These are phyloP conservation scores for Vannuccia rotundouncinata DNA, from an alignment of 2,888 invertebrate species.

Conservation along the genomic window DNA sequence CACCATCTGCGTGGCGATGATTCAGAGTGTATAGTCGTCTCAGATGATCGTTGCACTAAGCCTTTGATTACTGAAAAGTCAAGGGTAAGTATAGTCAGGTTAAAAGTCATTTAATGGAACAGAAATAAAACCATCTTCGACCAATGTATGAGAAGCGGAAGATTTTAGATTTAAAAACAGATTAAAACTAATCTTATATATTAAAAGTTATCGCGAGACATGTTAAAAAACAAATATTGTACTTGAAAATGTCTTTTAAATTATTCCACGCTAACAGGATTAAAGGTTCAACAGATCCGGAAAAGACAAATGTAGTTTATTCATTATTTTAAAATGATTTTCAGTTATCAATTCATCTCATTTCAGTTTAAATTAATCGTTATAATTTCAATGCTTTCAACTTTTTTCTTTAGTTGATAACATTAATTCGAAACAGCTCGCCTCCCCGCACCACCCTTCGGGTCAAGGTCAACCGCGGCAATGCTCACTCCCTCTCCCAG, in stretches of 20 bases:
- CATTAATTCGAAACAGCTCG: constrained; percentile 49
- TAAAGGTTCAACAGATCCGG: no score
- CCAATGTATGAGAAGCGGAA: no score
- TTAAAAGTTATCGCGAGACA: no score
- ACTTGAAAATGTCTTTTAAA: no score
- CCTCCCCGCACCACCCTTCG: constrained; percentile 49
- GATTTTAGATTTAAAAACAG: no score
- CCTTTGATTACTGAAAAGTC: not conserved
- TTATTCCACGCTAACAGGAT: no score
- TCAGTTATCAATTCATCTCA: no score
- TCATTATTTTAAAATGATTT: not conserved
- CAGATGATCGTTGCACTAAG: not conserved
- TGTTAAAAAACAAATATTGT: no score
- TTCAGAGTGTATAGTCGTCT: not conserved
- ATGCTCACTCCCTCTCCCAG: constrained; percentile 53
- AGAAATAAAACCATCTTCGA: no score
- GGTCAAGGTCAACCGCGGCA: constrained; percentile 53
- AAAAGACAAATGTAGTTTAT: no score
- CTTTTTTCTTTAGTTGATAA: constrained; percentile 46
- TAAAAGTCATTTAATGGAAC: no score
- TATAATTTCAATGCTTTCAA: not conserved
- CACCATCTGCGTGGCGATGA: not conserved
- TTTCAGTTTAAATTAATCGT: not conserved
- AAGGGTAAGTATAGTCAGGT: not conserved
- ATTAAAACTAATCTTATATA: no score